Evolutionary conservation across 2,113 vertebrate genomes (phyloP).

Genomic region (Caretta caretta): DNA sequence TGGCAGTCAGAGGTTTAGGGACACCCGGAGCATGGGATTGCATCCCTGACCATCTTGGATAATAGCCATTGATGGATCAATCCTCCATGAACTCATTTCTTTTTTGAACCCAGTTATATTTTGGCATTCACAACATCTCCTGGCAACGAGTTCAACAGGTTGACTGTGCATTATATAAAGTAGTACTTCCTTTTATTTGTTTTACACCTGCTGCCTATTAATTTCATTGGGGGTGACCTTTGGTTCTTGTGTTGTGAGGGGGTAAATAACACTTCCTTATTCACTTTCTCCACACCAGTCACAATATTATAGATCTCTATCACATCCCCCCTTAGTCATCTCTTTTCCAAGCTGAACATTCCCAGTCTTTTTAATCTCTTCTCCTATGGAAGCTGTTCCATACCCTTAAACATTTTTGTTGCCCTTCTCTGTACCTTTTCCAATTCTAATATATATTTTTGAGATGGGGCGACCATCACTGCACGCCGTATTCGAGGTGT

Average conservation of each 20-base stretch:
- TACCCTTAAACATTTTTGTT: not conserved
- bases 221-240: not conserved
- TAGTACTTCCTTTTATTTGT: too few species aligned
- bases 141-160: too few species aligned
- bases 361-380: not conserved
- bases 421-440: not conserved
- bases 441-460: not conserved
- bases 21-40: too few species aligned
- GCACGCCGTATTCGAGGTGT: not conserved
- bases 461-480: not conserved
- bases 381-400: not conserved
- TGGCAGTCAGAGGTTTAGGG: too few species aligned
- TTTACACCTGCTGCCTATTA: not conserved
- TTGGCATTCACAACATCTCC: too few species aligned
- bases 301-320: not conserved
- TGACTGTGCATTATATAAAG: too few species aligned
- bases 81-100: too few species aligned
- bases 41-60: too few species aligned
- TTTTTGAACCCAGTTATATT: too few species aligned
- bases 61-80: too few species aligned
- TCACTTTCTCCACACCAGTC: not conserved
- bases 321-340: not conserved
- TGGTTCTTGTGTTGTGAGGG: not conserved
- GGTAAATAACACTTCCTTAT: not conserved
- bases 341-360: not conserved